Evolutionary conservation across 2,888 invertebrate genomes (phyloP).

Genomic region (Nudaria mundana): DNA sequence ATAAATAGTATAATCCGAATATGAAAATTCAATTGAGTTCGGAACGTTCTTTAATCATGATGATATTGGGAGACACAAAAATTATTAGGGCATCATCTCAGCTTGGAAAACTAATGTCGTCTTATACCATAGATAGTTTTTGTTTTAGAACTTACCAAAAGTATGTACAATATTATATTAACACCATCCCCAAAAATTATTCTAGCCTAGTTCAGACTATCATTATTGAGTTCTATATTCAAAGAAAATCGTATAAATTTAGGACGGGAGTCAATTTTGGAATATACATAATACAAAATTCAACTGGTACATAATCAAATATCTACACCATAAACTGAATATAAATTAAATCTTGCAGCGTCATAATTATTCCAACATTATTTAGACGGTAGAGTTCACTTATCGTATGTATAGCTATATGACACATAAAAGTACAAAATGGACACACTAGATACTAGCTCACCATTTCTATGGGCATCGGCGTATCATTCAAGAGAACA

Average conservation of each 20-base stretch:
- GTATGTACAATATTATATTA: conserved; percentile 13
- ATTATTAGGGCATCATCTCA: too few relatives aligned
- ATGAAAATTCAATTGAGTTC: too few relatives aligned
- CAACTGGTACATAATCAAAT: conserved; percentile 39
- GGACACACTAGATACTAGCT: conserved; percentile 20
- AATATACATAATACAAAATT: conserved; percentile 43
- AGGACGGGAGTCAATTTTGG: conserved; percentile 71
- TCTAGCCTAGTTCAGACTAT: conserved; percentile 25
- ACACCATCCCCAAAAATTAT: conserved; percentile 20
- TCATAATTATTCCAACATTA: not conserved
- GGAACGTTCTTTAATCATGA: too few relatives aligned
- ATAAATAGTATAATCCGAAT: too few relatives aligned
- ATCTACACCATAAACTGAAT: not conserved
- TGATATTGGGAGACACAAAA: too few relatives aligned
- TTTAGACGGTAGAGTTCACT: conserved; percentile 26
- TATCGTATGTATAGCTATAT: conserved; percentile 9
- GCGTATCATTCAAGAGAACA: too few relatives aligned
- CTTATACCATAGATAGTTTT: too few relatives aligned
- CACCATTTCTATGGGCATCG: conserved; percentile 17
- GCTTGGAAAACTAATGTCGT: too few relatives aligned
- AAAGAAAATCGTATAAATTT: conserved; percentile 63
- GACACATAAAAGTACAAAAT: conserved; percentile 26
- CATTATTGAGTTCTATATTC: conserved; percentile 17
- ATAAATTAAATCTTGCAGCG: not conserved
- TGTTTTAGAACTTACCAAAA: not conserved